These are phyloP conservation scores for Hybognathus amarus DNA, from an alignment of 2,797 vertebrate species.

Conservation along the genomic window DNA sequence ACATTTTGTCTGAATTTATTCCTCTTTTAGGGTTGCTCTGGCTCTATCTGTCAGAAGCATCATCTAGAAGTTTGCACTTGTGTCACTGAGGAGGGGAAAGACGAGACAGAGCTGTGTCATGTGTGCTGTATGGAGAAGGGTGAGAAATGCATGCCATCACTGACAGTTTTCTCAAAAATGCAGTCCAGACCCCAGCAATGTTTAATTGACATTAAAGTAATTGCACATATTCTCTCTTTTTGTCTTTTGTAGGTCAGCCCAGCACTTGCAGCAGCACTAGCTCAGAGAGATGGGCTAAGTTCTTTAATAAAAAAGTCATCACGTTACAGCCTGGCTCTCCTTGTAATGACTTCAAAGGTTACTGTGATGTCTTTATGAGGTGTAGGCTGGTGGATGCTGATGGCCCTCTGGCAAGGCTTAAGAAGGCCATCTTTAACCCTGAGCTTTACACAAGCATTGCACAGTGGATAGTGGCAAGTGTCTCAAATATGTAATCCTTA, in stretches of 20 bases:
- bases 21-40: slow-evolving; percentile 85
- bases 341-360: slow-evolving; percentile 96
- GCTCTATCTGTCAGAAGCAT: slow-evolving; percentile 92
- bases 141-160: slow-evolving; percentile 71
- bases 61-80: slow-evolving; percentile 90
- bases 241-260: slow-evolving; percentile 78
- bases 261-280: slow-evolving; percentile 90
- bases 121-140: slow-evolving; percentile 95
- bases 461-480: slow-evolving; percentile 96
- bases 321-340: slow-evolving; percentile 95
- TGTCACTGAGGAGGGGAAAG: slow-evolving; percentile 81
- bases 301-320: slow-evolving; percentile 79
- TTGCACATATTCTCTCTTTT: background rate
- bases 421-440: slow-evolving; percentile 96
- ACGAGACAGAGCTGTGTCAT: slow-evolving; percentile 91
- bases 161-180: background rate
- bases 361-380: slow-evolving; percentile 96
- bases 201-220: background rate
- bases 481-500: slow-evolving; percentile 25
- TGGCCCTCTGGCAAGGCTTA: slow-evolving; percentile 93
- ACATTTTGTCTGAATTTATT: background rate
- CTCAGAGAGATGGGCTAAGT: slow-evolving; percentile 79
- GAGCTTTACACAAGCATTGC: slow-evolving; percentile 95
- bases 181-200: background rate
- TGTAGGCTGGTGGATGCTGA: slow-evolving; percentile 96